A percentile compares a stretch with the other conserved stretches of the same genome.
These are phyloP conservation scores for Pseudococcus longispinus DNA, from an alignment of 2,888 invertebrate species.

Conservation along the genomic window DNA sequence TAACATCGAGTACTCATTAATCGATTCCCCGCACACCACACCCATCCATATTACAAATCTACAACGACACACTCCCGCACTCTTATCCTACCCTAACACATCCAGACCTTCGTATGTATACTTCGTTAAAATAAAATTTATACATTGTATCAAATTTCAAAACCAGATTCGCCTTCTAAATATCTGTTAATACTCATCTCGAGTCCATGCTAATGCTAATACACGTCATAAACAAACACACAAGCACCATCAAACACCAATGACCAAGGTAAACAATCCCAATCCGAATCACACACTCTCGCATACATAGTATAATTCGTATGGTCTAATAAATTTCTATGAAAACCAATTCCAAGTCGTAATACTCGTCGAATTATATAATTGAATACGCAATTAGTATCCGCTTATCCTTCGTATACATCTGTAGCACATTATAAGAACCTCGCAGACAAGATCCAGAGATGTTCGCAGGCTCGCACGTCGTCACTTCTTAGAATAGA, in stretches of 20 bases:
- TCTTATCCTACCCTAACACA: too few relatives aligned
- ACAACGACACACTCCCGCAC: too few relatives aligned
- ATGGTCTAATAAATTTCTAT: background rate
- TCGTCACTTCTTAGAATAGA: background rate
- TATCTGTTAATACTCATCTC: background rate
- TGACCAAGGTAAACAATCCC: background rate
- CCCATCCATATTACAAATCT: too few relatives aligned
- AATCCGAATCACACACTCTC: background rate
- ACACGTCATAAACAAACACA: background rate
- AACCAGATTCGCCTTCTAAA: background rate
- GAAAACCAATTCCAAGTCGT: background rate
- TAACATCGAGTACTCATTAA: too few relatives aligned
- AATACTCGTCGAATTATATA: background rate
- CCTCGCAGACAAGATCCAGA: background rate
- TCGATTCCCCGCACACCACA: too few relatives aligned
- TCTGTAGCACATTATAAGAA: background rate
- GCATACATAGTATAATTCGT: too few relatives aligned
- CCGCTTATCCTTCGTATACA: background rate
- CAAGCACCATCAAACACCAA: background rate
- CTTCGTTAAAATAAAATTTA: background rate
- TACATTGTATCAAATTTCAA: constrained; percentile 1
- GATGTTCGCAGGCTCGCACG: background rate
- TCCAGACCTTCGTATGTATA: background rate
- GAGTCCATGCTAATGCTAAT: too few relatives aligned
- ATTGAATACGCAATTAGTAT: background rate